These are phyloP conservation scores for Lepus europaeus DNA, from an alignment of 2,113 vertebrate genomes.

Conservation along the genomic window DNA sequence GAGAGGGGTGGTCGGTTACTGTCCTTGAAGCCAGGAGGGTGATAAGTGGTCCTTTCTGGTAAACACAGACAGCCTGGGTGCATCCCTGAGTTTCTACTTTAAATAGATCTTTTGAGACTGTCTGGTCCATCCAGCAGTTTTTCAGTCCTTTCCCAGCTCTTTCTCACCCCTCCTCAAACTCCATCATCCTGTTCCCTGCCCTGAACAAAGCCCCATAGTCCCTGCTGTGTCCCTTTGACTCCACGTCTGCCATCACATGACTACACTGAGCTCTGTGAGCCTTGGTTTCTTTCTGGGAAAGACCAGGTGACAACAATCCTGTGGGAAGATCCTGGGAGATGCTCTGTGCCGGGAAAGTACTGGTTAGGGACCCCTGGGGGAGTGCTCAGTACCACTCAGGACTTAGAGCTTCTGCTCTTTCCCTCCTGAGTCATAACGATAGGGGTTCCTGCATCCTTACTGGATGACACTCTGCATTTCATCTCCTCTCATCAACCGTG, in stretches of 20 bases:
- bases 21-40: background rate
- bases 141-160: too few species aligned
- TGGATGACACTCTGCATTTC: background rate
- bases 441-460: background rate
- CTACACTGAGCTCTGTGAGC: background rate
- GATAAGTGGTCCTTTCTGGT: conserved; percentile 27
- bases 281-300: background rate
- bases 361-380: rapidly evolving
- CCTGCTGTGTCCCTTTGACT: background rate
- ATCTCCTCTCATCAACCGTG: background rate
- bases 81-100: conserved; percentile 67
- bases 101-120: conserved; percentile 6
- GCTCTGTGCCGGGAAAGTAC: background rate
- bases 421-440: background rate
- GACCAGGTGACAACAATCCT: background rate
- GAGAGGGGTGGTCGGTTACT: background rate
- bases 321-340: background rate
- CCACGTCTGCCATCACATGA: background rate
- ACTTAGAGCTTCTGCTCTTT: background rate
- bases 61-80: conserved; percentile 60
- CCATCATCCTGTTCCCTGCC: background rate
- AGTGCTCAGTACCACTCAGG: rapidly evolving
- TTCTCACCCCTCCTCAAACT: background rate
- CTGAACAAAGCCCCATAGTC: background rate
- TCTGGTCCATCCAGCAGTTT: too few species aligned